These are phyloP conservation scores for Mythimna ferrago DNA, from an alignment of 2,888 invertebrate species.

Conservation along the genomic window DNA sequence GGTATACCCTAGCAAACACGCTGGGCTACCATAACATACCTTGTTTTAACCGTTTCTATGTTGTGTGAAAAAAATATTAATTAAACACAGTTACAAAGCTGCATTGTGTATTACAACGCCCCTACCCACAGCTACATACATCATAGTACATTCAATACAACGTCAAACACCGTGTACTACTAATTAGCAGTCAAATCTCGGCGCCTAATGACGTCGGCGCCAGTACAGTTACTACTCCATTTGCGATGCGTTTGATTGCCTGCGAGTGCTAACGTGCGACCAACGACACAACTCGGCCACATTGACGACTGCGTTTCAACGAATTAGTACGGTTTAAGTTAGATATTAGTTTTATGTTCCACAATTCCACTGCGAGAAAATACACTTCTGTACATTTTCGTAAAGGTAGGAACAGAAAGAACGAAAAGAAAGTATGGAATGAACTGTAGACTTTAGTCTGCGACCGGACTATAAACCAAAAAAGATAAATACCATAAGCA, in stretches of 20 bases:
- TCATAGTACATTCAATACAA: background rate
- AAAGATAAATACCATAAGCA: too few species aligned
- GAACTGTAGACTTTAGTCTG: too few species aligned
- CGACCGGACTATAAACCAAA: too few species aligned
- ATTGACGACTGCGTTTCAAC: constrained; percentile 10
- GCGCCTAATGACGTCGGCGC: constrained; percentile 32
- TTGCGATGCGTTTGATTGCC: constrained; percentile 49
- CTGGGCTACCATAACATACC: too few species aligned
- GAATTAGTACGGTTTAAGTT: constrained; percentile 24
- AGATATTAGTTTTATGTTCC: constrained; percentile 5
- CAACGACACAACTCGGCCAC: constrained; percentile 17
- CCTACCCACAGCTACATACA: background rate
- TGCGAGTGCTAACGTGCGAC: constrained; percentile 43
- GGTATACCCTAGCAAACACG: too few species aligned
- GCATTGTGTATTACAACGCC: too few species aligned
- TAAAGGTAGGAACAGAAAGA: background rate
- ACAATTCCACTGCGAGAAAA: background rate
- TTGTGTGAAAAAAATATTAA: too few species aligned
- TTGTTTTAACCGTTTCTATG: too few species aligned
- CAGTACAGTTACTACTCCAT: constrained; percentile 53
- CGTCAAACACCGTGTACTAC: constrained; percentile 16
- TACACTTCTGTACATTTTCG: too few species aligned
- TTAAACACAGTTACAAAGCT: background rate
- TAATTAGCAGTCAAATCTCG: constrained; percentile 55
- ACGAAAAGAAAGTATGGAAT: too few species aligned